Conservation (phyloP, 2,888 invertebrate species). For the Pediacus dermestoides region DNA sequence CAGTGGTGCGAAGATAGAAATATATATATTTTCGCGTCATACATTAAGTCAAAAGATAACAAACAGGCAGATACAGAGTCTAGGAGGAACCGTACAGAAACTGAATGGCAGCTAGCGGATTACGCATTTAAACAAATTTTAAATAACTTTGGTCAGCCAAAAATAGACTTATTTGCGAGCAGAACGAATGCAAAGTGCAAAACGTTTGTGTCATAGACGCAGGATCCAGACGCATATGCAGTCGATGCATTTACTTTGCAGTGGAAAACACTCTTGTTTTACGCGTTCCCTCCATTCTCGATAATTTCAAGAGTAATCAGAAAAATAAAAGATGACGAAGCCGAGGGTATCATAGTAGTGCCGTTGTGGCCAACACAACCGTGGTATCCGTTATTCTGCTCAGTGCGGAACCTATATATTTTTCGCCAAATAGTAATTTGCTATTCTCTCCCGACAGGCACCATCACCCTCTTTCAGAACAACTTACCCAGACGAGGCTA, state of each 20-base stretch:
- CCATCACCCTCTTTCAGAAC: constrained; percentile 22
- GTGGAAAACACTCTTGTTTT: constrained; percentile 19
- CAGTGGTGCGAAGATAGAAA: constrained; percentile 17
- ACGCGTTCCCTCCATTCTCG: constrained; percentile 25
- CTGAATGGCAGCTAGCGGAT: constrained; percentile 13
- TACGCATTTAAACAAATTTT: constrained; percentile 8
- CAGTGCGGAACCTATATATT: constrained; percentile 12
- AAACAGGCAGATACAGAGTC: constrained; percentile 16
- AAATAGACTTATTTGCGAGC: constrained; percentile 21
- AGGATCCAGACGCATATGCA: constrained; percentile 16
- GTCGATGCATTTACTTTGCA: constrained; percentile 25
- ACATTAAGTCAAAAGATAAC: constrained; percentile 19
- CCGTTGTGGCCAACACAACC: constrained; percentile 32
- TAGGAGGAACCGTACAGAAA: constrained; percentile 6
- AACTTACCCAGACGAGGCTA: constrained; percentile 1
- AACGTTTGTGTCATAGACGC: constrained; percentile 20
- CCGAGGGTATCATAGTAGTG: constrained; percentile 32
- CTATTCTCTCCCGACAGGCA: constrained; percentile 23
- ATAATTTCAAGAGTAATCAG: constrained; percentile 3
- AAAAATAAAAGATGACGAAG: constrained; percentile 21
- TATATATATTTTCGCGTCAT: constrained; percentile 16
- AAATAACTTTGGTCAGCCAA: constrained; percentile 7
- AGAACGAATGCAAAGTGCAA: constrained; percentile 22
- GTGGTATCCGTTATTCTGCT: constrained; percentile 31
- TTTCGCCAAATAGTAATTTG: constrained; percentile 4